phyloP scores from a whole-genome alignment of 30 jellyfish, hydroid and myxozoan genomes.

The Cassiopea xamachana region DNA sequence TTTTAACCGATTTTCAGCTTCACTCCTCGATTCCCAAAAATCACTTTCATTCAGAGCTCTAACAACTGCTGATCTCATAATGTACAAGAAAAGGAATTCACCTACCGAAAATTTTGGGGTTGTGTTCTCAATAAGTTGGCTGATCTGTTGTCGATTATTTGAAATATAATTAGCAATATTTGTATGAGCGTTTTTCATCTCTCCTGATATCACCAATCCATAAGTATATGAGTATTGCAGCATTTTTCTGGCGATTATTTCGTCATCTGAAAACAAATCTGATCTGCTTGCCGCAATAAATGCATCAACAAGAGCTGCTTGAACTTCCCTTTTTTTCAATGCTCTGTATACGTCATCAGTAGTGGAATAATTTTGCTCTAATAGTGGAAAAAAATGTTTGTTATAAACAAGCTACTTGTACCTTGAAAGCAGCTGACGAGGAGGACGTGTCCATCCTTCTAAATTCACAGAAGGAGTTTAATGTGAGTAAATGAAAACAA shows the following conservation, averaged over 20 bases:
- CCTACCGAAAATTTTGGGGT: constrained; percentile 39
- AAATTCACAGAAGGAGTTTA: no score
- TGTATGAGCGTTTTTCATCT: constrained; percentile 30
- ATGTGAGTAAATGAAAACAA: no score
- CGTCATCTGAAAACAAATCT: constrained; percentile 42
- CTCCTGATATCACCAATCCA: constrained; percentile 65
- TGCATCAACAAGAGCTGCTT: constrained; percentile 64
- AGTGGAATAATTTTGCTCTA: constrained; percentile 38
- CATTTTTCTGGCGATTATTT: constrained; percentile 28
- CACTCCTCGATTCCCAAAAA: no score
- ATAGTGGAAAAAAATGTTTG: background rate
- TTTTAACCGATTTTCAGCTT: no score
- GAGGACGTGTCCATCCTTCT: background rate
- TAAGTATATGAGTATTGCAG: constrained; percentile 49
- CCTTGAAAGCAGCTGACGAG: background rate
- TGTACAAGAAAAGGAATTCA: background rate
- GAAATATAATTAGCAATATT: constrained; percentile 34
- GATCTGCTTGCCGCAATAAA: constrained; percentile 61
- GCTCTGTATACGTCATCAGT: constrained; percentile 48
- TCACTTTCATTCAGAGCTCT: background rate
- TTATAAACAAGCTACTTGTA: background rate
- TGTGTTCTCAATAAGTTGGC: constrained; percentile 41
- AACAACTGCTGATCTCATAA: background rate
- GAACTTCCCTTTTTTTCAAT: constrained; percentile 52
- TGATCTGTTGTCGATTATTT: constrained; percentile 39